A percentile compares a stretch with the other conserved stretches of the same genome.
phyloP scores from a whole-genome alignment of 2,797 vertebrate species.

The Paramormyrops hopkinsi region DNA sequence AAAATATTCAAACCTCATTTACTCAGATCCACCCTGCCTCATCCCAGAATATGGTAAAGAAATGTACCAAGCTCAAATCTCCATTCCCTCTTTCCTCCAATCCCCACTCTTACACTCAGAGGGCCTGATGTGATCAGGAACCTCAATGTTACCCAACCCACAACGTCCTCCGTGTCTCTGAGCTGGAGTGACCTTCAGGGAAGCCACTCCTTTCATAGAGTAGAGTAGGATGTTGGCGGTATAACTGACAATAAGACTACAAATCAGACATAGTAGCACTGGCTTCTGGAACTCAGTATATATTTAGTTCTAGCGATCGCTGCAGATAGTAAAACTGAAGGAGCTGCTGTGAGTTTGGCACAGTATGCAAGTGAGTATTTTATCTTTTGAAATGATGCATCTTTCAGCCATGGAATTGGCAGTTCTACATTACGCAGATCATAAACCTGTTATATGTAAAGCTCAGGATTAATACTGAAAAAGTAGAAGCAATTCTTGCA shows the following conservation, averaged over 20 bases:
- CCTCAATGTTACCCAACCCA: constrained; percentile 5
- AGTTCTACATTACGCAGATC: not conserved
- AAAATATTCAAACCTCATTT: not conserved
- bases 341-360: not conserved
- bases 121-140: constrained; percentile 31
- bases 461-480: not conserved
- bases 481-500: not conserved
- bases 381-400: not conserved
- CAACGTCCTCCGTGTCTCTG: constrained; percentile 32
- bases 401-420: not conserved
- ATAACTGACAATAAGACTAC: not conserved
- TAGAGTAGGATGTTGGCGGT: constrained; percentile 19
- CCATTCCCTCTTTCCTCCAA: not conserved
- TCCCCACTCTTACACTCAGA: constrained; percentile 16
- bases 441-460: not conserved
- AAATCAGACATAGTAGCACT: constrained; percentile 26
- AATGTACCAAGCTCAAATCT: not conserved
- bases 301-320: not conserved
- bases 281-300: constrained; percentile 13
- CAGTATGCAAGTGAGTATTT: constrained; percentile 1
- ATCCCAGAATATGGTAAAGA: not conserved
- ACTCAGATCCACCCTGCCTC: not conserved
- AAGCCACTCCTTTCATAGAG: constrained; percentile 25
- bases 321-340: not conserved
- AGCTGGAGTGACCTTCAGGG: constrained; percentile 36